Evolutionary conservation across 2,113 vertebrate species (phyloP), one percentile per base, ranked within the genome.

Genomic region (Lethenteron reissneri): DNA sequence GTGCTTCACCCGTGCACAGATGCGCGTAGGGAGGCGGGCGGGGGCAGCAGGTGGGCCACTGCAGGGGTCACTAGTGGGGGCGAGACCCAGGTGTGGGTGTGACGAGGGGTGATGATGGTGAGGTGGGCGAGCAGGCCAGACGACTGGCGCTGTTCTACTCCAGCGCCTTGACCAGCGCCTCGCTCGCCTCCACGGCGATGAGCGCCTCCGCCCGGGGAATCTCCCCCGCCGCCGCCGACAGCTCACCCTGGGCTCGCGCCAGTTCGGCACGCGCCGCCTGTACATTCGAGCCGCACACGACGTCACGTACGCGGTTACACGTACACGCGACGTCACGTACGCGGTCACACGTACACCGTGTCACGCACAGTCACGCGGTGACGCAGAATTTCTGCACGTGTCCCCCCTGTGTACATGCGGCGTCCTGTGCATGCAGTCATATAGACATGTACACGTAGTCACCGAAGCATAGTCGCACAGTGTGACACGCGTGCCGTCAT

Each of bases 141-240:
- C 41, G 41, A 41, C 41, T 41, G 41, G 41, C 4, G 41, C 41
- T 41, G 41, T 3, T 41, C 41, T 41, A 95, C 76, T 95, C 91
- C 76, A 99, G 81, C 9, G 90, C 91, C 77, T 97, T 99, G 56
- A 97, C 82, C 6, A 97, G 84, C 19, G 91, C 90, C 76, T 97
- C 94, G 0, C 84, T 89, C 73, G 92, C 87, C 74, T 99, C 92
- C 70, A 99, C 83, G 71, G 80, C 85, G 79, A 99, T 87, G 78
- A 85, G 89, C 70, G 81, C 85, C 77, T 89, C 92, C 2, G 87
- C 90, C 75, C 82, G 82, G 1, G 80, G 75, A 0, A 81, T 83
- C 77, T 94, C 92, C 0, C 89, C 86, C 0, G 83, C 73, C 0
- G 82, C 77, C 1, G 82, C 77, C 0, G 78, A 74, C 77, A 95